A percentile compares a stretch with the other conserved stretches of the same genome.
Evolutionary conservation across 2,888 invertebrate genomes (phyloP).

Genomic region (Lysandra bellargus): DNA sequence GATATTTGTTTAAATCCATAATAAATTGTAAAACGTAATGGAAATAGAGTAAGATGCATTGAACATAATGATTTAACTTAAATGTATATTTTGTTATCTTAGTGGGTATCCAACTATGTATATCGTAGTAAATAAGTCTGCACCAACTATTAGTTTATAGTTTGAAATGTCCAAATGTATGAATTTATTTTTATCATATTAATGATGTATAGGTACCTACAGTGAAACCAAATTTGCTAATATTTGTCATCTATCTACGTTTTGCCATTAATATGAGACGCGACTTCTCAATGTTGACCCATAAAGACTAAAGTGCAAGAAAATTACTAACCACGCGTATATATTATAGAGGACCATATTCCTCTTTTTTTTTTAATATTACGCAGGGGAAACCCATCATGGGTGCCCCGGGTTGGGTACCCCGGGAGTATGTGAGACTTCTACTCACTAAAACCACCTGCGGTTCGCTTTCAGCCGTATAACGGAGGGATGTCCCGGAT

Average conservation of each 20-base stretch:
- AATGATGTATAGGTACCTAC: background rate
- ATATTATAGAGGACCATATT: too few species aligned
- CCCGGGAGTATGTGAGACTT: too few species aligned
- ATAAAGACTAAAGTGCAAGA: too few species aligned
- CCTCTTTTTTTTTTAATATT: too few species aligned
- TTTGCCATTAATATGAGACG: too few species aligned
- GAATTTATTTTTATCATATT: background rate
- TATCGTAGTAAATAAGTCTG: background rate
- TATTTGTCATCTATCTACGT: background rate
- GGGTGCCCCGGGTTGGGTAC: too few species aligned
- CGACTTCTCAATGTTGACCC: too few species aligned
- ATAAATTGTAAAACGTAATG: background rate
- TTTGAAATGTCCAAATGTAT: background rate
- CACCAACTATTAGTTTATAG: background rate
- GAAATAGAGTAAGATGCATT: background rate
- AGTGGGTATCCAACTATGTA: background rate
- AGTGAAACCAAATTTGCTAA: background rate
- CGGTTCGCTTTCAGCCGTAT: too few species aligned
- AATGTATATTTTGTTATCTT: slow-evolving; percentile 11
- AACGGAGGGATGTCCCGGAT: too few species aligned
- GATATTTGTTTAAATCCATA: background rate
- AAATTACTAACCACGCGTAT: too few species aligned
- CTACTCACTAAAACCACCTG: too few species aligned
- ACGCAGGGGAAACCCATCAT: too few species aligned
- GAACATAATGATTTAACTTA: background rate